Base-by-base conservation (phyloP, 2,888 invertebrate species). In the Rosalia funebris region DNA sequence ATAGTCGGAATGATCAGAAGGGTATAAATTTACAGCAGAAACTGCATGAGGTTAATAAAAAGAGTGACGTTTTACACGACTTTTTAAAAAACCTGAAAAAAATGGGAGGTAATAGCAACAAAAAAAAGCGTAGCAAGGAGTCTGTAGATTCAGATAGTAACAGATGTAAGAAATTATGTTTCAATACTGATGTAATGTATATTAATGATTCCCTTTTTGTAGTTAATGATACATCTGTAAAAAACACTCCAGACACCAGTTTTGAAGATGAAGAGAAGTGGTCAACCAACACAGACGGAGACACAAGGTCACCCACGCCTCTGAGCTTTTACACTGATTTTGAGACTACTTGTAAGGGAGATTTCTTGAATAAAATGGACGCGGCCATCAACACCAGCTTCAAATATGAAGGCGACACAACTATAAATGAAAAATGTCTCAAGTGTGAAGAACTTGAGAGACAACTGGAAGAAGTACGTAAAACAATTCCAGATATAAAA, bases 401-500 rank as follows among this genome's bases (percentile, higher is more conserved):
- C 39, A 54, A 53, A 7, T 36, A 60, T 7, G n/a, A 41, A 31
- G 52, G 31, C 19, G 37, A 54, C 16, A 53, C 41, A 25, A 57
- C 48, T 10, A n/a, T 17, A 45, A 31, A 15, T 14, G 60, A 25
- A 3, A 19, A 47, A 12, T 72, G 72, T 53, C 7, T 31, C 1
- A 61, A 62, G 10, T 74, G 74, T 20, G 57, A 61, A 17, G 60
- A 67, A 34, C 46, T 71, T 12, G 19, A 47, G 36, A 56, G 41
- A n/a, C 64, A 65, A 56, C 17, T 67, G 0, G 73, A 82, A 37
- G 89, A 90, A 75, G 79, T 92, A 34, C 89, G 80, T 82, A 84
- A 57, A 91, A 31, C 66, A n/a, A 46, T 63, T 1, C 64, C 68
- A 10, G 57, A 66, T 20, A 53, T 63, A 88, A 77, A 87, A 88